Conservation (phyloP, 2,797 vertebrate species). For the Carduelis carduelis region DNA sequence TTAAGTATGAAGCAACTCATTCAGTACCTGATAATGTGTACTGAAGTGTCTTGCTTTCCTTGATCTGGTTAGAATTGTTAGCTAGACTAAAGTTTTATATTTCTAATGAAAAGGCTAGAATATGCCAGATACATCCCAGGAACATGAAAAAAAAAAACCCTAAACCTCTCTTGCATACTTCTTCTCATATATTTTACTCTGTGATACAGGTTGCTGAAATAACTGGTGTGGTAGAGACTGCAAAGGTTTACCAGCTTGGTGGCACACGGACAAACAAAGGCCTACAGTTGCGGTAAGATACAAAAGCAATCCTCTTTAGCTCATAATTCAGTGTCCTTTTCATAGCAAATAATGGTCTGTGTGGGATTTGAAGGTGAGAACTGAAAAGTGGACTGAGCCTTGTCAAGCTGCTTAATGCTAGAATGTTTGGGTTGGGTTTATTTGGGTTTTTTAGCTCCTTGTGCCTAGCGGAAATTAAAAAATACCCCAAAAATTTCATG, state of each 20-base stretch:
- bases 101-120: background rate
- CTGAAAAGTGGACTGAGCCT: background rate
- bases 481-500: background rate
- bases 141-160: background rate
- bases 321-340: background rate
- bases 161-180: background rate
- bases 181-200: background rate
- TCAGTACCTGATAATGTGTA: background rate
- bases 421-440: background rate
- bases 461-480: background rate
- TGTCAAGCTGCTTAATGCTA: background rate
- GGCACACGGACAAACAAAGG: slow-evolving; percentile 96
- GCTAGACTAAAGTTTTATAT: background rate
- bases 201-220: slow-evolving; percentile 93
- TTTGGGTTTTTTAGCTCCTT: background rate
- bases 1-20: background rate
- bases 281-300: slow-evolving; percentile 86
- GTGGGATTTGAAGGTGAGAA: background rate
- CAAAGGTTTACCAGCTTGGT: slow-evolving; percentile 96
- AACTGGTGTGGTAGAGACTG: slow-evolving; percentile 95
- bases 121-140: background rate
- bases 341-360: background rate
- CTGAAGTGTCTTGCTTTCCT: background rate
- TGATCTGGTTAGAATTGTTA: background rate
- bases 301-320: background rate